Percentiles rank a stretch among this genome's conserved stretches.
Conservation (phyloP, 2,888 invertebrate species). For the Lapara coniferarum region DNA sequence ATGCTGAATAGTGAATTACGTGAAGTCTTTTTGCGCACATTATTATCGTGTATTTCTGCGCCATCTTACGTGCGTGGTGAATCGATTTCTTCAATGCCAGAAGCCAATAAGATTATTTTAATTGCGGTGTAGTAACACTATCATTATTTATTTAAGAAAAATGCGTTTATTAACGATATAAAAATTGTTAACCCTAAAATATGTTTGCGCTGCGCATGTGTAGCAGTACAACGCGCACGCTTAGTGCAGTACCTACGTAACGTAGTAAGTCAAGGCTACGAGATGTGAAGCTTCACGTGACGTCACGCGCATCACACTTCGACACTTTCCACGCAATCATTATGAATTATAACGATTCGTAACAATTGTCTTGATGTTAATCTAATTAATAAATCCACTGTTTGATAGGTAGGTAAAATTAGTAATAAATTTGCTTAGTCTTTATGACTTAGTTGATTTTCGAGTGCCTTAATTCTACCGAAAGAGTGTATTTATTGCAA, state of each 20-base stretch:
- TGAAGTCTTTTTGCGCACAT: not conserved
- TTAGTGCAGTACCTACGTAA: constrained; percentile 23
- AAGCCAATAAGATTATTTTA: constrained; percentile 1
- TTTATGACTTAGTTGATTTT: too few species aligned
- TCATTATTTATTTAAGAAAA: not conserved
- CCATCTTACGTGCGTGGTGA: not conserved
- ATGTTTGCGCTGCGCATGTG: not conserved
- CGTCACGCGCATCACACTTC: constrained; percentile 19
- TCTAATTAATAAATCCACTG: too few species aligned
- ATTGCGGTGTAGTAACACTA: not conserved
- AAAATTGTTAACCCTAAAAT: not conserved
- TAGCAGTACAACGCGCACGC: not conserved
- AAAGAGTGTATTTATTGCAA: too few species aligned
- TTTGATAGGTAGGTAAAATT: too few species aligned
- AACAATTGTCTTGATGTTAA: too few species aligned
- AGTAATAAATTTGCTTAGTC: too few species aligned
- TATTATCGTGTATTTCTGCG: not conserved
- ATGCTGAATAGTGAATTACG: not conserved
- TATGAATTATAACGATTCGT: too few species aligned
- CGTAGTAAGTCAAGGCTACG: constrained; percentile 30
- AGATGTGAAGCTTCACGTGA: constrained; percentile 19
- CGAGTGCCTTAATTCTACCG: too few species aligned
- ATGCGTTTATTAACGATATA: not conserved
- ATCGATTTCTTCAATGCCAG: constrained; percentile 1
- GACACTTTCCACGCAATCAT: constrained; percentile 11